Conservation (phyloP, 1,140 invertebrate genomes). For the Drosophila elegans region DNA sequence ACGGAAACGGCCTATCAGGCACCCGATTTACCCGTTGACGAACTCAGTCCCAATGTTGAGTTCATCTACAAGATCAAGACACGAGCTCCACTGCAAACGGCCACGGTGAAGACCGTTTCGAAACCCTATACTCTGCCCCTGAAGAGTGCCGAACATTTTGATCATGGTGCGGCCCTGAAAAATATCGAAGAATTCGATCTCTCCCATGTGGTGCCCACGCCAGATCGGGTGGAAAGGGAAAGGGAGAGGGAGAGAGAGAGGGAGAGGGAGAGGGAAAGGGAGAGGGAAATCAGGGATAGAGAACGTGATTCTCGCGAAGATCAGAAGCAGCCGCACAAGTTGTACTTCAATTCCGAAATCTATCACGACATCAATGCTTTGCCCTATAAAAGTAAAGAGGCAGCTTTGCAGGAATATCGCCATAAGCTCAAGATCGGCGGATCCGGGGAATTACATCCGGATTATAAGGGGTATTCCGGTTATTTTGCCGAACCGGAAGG, state of each 20-base stretch:
- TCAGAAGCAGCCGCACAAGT: constrained; percentile 55
- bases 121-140: constrained; percentile 74
- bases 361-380: constrained; percentile 83
- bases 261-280: constrained; percentile 7
- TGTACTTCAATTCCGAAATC: constrained; percentile 82
- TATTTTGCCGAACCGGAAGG: constrained; percentile 75
- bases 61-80: constrained; percentile 84
- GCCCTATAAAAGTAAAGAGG: constrained; percentile 69
- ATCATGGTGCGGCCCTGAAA: constrained; percentile 74
- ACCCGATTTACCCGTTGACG: constrained; percentile 57
- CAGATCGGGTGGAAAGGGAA: constrained; percentile 48
- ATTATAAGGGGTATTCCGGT: constrained; percentile 76
- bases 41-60: constrained; percentile 73
- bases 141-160: constrained; percentile 73
- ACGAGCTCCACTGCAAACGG: constrained; percentile 75
- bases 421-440: constrained; percentile 60
- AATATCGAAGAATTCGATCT: constrained; percentile 82
- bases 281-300: constrained; percentile 4
- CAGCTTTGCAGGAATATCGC: constrained; percentile 55
- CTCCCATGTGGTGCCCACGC: constrained; percentile 74
- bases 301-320: constrained; percentile 30
- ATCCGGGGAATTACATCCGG: constrained; percentile 40
- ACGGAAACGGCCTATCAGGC: constrained; percentile 73
- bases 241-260: constrained; percentile 26
- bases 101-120: constrained; percentile 78